These are phyloP conservation scores for Imbricaverruca yamaguchii DNA, from an alignment of 2,888 invertebrate genomes.

Conservation along the genomic window DNA sequence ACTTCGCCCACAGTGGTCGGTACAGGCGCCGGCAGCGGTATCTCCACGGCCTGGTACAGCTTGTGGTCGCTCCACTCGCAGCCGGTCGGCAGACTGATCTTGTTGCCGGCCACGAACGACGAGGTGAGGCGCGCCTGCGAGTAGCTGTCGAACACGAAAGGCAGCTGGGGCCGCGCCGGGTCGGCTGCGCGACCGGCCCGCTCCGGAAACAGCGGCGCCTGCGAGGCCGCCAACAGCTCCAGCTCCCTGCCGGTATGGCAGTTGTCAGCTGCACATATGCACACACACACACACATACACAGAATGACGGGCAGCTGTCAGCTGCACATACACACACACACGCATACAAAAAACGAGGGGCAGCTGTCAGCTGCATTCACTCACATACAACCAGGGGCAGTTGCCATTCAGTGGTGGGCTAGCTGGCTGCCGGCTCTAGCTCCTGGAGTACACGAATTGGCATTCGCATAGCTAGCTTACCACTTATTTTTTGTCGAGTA, in stretches of 20 bases:
- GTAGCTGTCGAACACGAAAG: slow-evolving; percentile 79
- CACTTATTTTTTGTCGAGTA: too few relatives aligned
- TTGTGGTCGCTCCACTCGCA: slow-evolving; percentile 62
- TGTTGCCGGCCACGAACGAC: slow-evolving; percentile 69
- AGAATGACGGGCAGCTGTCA: not conserved
- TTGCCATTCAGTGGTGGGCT: too few relatives aligned
- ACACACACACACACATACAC: slow-evolving; percentile 3
- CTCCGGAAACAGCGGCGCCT: slow-evolving; percentile 46
- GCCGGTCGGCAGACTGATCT: slow-evolving; percentile 70
- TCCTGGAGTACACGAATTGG: too few relatives aligned
- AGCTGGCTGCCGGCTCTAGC: too few relatives aligned
- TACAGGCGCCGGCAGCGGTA: slow-evolving; percentile 60
- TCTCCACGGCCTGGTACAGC: slow-evolving; percentile 76
- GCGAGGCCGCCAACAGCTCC: slow-evolving; percentile 59
- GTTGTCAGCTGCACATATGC: not conserved
- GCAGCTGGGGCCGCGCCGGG: slow-evolving; percentile 50
- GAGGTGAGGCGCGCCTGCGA: slow-evolving; percentile 56
- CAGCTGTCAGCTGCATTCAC: too few relatives aligned
- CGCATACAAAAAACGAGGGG: not conserved
- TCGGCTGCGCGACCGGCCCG: slow-evolving; percentile 6
- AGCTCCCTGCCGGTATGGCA: slow-evolving; percentile 48
- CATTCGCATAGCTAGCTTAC: too few relatives aligned
- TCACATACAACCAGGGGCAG: too few relatives aligned
- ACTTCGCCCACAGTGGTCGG: slow-evolving; percentile 56
- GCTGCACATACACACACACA: not conserved